Percentiles rank a stretch among this genome's conserved stretches.
phyloP scores from a whole-genome alignment of 2,113 vertebrate species.

The Mystacornis crossleyi region DNA sequence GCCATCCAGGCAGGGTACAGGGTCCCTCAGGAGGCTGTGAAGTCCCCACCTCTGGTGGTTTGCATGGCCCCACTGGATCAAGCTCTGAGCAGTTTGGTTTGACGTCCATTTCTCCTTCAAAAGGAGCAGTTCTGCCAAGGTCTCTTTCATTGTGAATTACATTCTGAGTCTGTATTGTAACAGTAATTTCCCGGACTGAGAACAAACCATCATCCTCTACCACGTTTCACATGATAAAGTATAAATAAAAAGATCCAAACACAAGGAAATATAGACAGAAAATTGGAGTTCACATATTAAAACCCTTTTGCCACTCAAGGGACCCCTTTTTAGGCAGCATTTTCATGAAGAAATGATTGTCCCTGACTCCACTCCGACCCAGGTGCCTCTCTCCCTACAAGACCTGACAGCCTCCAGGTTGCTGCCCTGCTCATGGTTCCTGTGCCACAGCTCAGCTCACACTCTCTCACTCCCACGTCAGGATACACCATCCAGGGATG shows the following conservation, averaged over 20 bases:
- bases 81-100: neutral
- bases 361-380: neutral
- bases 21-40: neutral
- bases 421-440: neutral
- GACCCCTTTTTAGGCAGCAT: neutral
- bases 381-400: neutral
- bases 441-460: neutral
- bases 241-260: neutral
- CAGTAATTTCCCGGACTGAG: neutral
- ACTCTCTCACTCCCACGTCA: rapidly evolving
- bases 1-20: neutral
- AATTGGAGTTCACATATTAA: neutral
- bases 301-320: neutral
- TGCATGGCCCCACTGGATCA: neutral
- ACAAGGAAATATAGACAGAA: neutral
- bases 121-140: neutral
- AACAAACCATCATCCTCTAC: neutral
- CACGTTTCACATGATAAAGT: neutral
- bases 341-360: neutral
- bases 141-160: neutral
- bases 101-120: neutral
- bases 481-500: neutral
- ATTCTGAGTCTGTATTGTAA: neutral
- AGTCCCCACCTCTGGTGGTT: neutral
- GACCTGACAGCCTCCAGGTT: neutral